These are phyloP conservation scores for Euzetes globulus DNA, from an alignment of 2,888 invertebrate species.

Conservation along the genomic window DNA sequence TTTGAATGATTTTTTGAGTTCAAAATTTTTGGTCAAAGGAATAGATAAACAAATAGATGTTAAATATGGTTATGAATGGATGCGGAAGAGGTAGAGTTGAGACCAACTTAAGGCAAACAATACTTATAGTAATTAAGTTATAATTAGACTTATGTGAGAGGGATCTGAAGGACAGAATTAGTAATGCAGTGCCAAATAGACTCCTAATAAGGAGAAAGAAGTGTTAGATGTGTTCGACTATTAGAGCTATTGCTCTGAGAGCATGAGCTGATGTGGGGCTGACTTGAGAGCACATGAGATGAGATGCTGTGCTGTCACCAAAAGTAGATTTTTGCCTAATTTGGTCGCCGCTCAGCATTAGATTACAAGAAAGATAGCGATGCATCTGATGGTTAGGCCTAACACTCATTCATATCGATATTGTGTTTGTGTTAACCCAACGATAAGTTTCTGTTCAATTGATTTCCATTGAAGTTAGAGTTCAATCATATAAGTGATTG, in stretches of 20 bases:
- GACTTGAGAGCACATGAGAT: constrained; percentile 13
- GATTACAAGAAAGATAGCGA: constrained; percentile 16
- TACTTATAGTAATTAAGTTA: constrained; percentile 22
- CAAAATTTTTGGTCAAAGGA: not conserved
- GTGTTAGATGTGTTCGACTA: not conserved
- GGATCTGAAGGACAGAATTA: constrained; percentile 22
- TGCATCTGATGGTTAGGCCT: constrained; percentile 6
- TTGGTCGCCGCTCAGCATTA: constrained; percentile 19
- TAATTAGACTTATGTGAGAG: constrained; percentile 20
- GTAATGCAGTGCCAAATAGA: constrained; percentile 28
- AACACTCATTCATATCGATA: not conserved
- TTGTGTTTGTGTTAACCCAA: constrained; percentile 2
- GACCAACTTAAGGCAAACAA: not conserved
- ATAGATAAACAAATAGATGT: not conserved
- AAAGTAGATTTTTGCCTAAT: constrained; percentile 30
- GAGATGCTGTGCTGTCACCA: constrained; percentile 19
- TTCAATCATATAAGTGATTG: not conserved
- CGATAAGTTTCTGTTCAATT: not conserved
- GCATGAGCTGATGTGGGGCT: constrained; percentile 25
- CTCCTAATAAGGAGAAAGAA: constrained; percentile 28
- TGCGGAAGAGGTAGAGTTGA: constrained; percentile 9
- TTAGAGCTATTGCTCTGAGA: constrained; percentile 18
- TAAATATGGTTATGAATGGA: constrained; percentile 18
- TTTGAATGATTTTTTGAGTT: not conserved
- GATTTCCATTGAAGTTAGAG: not conserved